These are phyloP conservation scores for Pachliopta kotzebuea DNA, from an alignment of 2,888 invertebrate genomes.

Conservation along the genomic window DNA sequence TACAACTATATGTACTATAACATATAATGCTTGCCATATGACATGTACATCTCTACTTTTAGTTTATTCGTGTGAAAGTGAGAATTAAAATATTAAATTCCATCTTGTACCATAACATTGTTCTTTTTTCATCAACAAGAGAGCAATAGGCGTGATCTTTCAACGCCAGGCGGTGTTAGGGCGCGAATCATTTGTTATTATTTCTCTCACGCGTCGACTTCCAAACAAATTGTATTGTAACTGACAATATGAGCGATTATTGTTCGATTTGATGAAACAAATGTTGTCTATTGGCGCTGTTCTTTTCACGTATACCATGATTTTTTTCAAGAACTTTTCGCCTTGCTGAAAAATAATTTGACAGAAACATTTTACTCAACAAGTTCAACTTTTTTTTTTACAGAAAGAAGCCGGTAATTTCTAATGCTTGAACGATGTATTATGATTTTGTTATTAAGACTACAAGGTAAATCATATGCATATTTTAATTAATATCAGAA, in stretches of 20 bases:
- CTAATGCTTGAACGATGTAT: too few species aligned
- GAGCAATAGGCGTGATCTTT: slow-evolving; percentile 79
- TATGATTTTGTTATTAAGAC: too few species aligned
- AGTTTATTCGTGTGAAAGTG: slow-evolving; percentile 5
- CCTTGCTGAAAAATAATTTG: not conserved
- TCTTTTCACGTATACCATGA: slow-evolving; percentile 18
- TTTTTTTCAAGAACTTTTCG: not conserved
- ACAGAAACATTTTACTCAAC: not conserved
- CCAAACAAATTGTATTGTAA: slow-evolving; percentile 78
- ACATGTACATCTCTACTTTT: not conserved
- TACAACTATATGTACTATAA: too few species aligned
- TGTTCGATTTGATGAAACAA: slow-evolving; percentile 70
- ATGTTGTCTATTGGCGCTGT: slow-evolving; percentile 42
- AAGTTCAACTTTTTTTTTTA: too few species aligned
- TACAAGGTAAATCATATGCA: too few species aligned
- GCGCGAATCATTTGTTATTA: slow-evolving; percentile 80
- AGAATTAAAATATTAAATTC: slow-evolving; percentile 25
- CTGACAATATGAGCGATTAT: slow-evolving; percentile 80
- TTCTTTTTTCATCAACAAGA: slow-evolving; percentile 74
- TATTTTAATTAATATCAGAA: not conserved
- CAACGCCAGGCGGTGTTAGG: slow-evolving; percentile 79
- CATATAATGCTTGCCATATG: not conserved
- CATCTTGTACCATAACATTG: slow-evolving; percentile 34
- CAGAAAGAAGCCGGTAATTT: too few species aligned
- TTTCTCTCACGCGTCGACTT: slow-evolving; percentile 77